phyloP scores from a whole-genome alignment of 2,797 vertebrate genomes.

The Cirrhinus molitorella region DNA sequence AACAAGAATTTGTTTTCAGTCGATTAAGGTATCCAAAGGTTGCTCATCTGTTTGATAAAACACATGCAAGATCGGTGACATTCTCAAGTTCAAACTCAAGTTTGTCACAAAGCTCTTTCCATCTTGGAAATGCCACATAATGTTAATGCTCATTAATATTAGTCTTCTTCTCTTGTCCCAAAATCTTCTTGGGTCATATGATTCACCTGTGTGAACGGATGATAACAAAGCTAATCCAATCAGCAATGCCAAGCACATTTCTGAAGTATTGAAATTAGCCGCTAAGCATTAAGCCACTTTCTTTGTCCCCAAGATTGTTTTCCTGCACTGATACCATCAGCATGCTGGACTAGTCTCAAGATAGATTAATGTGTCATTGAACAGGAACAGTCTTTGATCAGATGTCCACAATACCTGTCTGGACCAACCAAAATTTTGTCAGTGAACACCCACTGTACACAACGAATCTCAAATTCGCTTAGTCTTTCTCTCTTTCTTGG shows the following conservation, averaged over 20 bases:
- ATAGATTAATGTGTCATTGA: conserved; percentile 80
- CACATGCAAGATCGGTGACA: no score
- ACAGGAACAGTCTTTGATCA: conserved; percentile 71
- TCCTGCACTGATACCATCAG: conserved; percentile 69
- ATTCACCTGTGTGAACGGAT: not conserved
- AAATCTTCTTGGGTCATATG: no score
- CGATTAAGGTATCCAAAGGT: no score
- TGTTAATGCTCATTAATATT: no score
- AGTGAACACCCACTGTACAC: conserved; percentile 1
- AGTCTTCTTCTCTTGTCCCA: no score
- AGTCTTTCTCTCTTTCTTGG: conserved; percentile 18
- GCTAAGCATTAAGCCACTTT: conserved; percentile 58
- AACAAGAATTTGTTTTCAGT: no score
- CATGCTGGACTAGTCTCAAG: conserved; percentile 67
- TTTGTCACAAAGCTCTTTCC: no score
- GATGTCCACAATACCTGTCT: conserved; percentile 61
- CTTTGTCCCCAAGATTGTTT: conserved; percentile 73
- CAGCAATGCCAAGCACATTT: not conserved
- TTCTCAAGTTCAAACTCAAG: no score
- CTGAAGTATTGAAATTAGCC: conserved; percentile 13
- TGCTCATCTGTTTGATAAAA: no score
- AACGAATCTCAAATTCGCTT: conserved; percentile 42
- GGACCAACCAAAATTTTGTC: conserved; percentile 54
- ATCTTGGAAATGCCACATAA: no score
- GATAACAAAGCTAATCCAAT: not conserved